phyloP scores from a whole-genome alignment of 2,888 invertebrate genomes.

The Drosophila maculinotata region DNA sequence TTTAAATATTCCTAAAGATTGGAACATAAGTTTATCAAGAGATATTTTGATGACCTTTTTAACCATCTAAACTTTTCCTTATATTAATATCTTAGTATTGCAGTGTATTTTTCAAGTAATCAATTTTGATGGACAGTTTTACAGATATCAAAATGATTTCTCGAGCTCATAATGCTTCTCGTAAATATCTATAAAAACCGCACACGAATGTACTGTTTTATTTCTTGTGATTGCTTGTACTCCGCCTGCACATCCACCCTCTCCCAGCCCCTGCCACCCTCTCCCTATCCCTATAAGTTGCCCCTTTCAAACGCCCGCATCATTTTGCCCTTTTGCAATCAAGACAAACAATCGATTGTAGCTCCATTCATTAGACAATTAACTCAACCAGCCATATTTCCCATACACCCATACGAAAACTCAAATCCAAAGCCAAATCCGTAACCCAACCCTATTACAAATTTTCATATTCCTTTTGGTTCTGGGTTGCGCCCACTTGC shows the following conservation, averaged over 20 bases:
- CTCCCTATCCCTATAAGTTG: neutral
- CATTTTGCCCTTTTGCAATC: conserved; percentile 42
- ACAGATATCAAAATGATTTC: too few species aligned
- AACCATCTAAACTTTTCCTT: too few species aligned
- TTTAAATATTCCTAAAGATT: too few species aligned
- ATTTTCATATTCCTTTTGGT: conserved; percentile 4
- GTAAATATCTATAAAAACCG: too few species aligned
- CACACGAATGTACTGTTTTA: too few species aligned
- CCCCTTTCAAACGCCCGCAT: conserved; percentile 47
- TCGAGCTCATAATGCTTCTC: too few species aligned
- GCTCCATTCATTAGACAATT: conserved; percentile 67
- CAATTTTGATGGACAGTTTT: too few species aligned
- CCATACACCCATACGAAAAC: conserved; percentile 9
- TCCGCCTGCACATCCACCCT: too few species aligned
- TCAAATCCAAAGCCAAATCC: neutral
- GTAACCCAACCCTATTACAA: conserved; percentile 1
- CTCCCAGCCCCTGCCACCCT: neutral
- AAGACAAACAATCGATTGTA: conserved; percentile 53
- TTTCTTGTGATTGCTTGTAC: neutral
- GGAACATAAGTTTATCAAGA: too few species aligned
- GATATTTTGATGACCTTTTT: too few species aligned
- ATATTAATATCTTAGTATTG: too few species aligned
- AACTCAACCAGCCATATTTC: conserved; percentile 28
- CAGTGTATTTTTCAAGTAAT: too few species aligned
- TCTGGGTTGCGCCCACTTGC: conserved; percentile 54